Evolutionary conservation across 2,113 vertebrate genomes (phyloP), one percentile per base, ranked within the genome.

Genomic region (Plestiodon gilberti): DNA sequence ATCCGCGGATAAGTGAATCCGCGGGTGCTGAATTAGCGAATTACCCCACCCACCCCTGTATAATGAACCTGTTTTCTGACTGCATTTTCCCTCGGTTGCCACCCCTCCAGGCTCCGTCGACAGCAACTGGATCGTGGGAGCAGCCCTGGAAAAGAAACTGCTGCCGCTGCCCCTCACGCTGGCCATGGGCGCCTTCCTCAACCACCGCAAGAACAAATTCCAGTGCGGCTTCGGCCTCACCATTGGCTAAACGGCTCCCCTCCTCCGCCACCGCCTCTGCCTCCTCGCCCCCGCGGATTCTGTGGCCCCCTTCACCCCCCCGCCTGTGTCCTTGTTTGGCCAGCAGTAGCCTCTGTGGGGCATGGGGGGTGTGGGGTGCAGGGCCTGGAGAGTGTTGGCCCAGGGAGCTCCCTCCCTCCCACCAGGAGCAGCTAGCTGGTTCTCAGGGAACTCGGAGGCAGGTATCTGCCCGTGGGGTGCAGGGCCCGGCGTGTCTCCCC

Each of bases 181-280:
- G 93, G 97, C 98, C 35, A 95, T 99, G 0, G 97, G 98, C 33
- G 98, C 98, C 91, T 98, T 98, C 95, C 97, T 99, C 78, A 98
- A 98, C 91, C 98, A 98, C 87, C 97, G 97, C 81, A 98, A 98
- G 92, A 98, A 98, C 96, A 98, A 98, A 95, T 98, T 99, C 95
- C 98, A 98, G 93, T 99, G 98, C 8, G 98, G 98, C 81, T 98
- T 98, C 0, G 97, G 97, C 67, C 95, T 98, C 84, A 98, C 98
- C 86, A 98, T 98, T 3, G 98, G 98, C 90, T 99, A 97, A 94
- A 95, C 74, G 82, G 23, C 9, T 71, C 52, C n/a, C 22, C 15
- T 38, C 88, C 43, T 33, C 67, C 2, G 1, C 35, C 8, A 25
- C 9, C n/a, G 43, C 69, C 17, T 59, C 81, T 82, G 13, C 15